Base-by-base conservation (phyloP, 1,140 invertebrate species). In the Leptoteleia sp. region DNA sequence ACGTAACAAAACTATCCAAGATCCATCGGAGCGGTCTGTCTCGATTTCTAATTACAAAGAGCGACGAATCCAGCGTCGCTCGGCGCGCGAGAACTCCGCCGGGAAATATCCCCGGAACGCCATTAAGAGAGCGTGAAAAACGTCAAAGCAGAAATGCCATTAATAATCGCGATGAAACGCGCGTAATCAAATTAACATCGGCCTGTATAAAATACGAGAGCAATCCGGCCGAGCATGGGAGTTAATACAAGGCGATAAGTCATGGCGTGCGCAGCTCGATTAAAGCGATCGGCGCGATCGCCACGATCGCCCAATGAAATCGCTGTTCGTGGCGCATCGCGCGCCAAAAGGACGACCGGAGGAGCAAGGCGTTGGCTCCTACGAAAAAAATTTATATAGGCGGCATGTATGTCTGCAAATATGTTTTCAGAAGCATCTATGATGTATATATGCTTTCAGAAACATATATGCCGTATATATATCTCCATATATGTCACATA, bases 221-320 rank as follows among this genome's bases (percentile, higher is more conserved):
- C 59, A 40, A 50, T 64, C 42, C 13, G 11, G 3, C 11, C 12
- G n/a, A 42, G 52, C 35, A 47, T 17, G 11, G 15, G 40, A 65
- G 31, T 61, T 65, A 59, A 59, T 52, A 11, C 35, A 25, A 35
- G 11, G 31, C 1, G 40, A 76, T 76, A 70, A 70, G 42, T 64
- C 55, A 70, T 64, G 37, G 70, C 64, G 64, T 43, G 70, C 55
- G 57, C 16, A 37, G 47, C 57, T 70, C 64, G 73, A 76, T 76
- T 70, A 70, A 64, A 70, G 57, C n/a, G 3, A 25, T 25, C n/a
- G 19, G 5, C 45, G 33, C 17, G n/a, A n/a, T n/a, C n/a, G n/a
- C n/a, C n/a, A n/a, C 64, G 48, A 68, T 68, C 45, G 40, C n/a
- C 73, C 67, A 76, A 76, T 76, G 55, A 70, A 76, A 76, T 48